Percentiles rank a stretch among this genome's conserved stretches.
Evolutionary conservation across 2,888 invertebrate species (phyloP).

Genomic region (Didymodactylos carnosus): DNA sequence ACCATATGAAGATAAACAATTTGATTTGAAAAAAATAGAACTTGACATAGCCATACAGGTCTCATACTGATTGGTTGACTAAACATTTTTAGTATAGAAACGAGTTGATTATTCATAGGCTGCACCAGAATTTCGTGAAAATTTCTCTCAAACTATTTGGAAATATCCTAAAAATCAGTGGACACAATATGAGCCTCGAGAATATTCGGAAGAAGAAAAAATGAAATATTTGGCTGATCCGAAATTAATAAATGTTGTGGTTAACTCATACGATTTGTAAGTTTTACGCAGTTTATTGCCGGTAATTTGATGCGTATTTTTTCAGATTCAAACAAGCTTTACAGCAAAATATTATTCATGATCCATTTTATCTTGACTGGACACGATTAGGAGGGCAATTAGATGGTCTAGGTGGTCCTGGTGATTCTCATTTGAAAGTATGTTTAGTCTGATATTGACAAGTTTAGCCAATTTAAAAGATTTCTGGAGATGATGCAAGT

Average conservation of each 20-base stretch:
- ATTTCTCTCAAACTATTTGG: conserved; percentile 30
- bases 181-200: conserved; percentile 30
- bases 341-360: conserved; percentile 35
- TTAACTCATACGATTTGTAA: not conserved
- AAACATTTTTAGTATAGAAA: not conserved
- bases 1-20: conserved; percentile 26
- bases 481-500: not conserved
- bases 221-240: conserved; percentile 17
- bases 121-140: conserved; percentile 22
- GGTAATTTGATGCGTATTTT: not conserved
- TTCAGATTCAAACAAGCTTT: conserved; percentile 27
- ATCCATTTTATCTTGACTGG: conserved; percentile 32
- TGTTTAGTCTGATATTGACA: too few species aligned
- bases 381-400: conserved; percentile 20
- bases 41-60: conserved; percentile 29
- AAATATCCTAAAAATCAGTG: conserved; percentile 29
- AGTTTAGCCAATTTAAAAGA: too few species aligned
- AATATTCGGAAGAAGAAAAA: conserved; percentile 24
- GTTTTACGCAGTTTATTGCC: not conserved
- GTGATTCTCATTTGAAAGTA: conserved; percentile 33
- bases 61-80: not conserved
- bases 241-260: not conserved
- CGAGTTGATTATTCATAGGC: conserved; percentile 20
- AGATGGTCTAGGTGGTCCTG: conserved; percentile 28
- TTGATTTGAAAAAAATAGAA: conserved; percentile 25